phyloP scores from a whole-genome alignment of 2,797 vertebrate genomes.

The Iguana delicatissima region DNA sequence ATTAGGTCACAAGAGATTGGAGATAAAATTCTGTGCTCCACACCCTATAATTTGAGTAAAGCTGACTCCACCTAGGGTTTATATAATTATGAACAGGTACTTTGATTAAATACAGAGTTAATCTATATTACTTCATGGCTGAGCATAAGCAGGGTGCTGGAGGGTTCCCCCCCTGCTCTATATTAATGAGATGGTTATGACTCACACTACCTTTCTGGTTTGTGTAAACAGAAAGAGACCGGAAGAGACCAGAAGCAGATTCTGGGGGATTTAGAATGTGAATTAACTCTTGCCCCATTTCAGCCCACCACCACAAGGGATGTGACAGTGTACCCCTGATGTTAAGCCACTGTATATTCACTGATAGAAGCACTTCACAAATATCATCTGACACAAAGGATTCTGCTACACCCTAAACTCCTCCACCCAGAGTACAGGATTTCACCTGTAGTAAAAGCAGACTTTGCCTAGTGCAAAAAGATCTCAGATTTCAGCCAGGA shows the following conservation, averaged over 20 bases:
- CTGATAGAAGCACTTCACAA: constrained; percentile 1
- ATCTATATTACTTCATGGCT: not conserved
- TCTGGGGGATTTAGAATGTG: not conserved
- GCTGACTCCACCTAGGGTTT: not conserved
- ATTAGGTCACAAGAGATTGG: not conserved
- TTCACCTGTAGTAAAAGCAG: not conserved
- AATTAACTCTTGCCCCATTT: not conserved
- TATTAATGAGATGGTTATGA: not conserved
- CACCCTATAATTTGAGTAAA: not conserved
- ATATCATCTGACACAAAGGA: too few species aligned
- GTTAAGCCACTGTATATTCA: not conserved
- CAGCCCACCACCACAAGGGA: not conserved
- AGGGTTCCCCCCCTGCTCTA: not conserved
- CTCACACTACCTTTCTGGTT: not conserved
- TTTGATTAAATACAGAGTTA: not conserved
- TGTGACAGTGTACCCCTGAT: not conserved
- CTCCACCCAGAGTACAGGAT: not conserved
- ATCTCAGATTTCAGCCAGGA: not conserved
- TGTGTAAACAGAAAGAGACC: not conserved
- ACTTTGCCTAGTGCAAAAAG: not conserved
- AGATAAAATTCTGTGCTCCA: not conserved
- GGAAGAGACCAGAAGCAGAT: not conserved
- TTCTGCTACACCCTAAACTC: not conserved
- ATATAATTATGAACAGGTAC: not conserved
- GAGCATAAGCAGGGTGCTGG: not conserved